Conservation (phyloP, 2,113 vertebrate genomes). For the Perccottus glenii region DNA sequence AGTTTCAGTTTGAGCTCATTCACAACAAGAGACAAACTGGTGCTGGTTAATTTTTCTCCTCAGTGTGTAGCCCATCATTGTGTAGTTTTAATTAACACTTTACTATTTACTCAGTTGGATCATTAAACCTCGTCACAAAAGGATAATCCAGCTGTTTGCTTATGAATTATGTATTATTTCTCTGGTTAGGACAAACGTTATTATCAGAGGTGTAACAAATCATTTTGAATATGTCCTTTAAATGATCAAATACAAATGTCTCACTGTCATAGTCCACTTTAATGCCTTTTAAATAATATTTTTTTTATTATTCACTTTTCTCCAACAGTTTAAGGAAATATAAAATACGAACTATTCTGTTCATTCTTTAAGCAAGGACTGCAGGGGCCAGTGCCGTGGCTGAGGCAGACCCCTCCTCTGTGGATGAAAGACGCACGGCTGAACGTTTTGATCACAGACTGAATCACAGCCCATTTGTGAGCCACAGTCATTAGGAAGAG, state of each 20-base stretch:
- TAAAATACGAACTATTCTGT: not conserved
- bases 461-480: conserved; percentile 68
- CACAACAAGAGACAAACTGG: not conserved
- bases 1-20: too few species aligned
- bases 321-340: too few species aligned
- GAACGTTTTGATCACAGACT: conserved; percentile 53
- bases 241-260: too few species aligned
- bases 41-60: conserved; percentile 61
- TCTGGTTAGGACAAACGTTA: conserved; percentile 65
- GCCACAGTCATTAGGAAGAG: conserved; percentile 68
- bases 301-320: too few species aligned
- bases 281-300: too few species aligned
- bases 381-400: conserved; percentile 13
- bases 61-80: conserved; percentile 75
- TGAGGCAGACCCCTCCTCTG: conserved; percentile 42
- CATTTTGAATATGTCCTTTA: too few species aligned
- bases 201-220: too few species aligned
- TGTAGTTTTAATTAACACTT: conserved; percentile 81
- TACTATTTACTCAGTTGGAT: conserved; percentile 82
- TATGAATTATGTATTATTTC: conserved; percentile 59
- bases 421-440: conserved; percentile 47
- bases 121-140: conserved; percentile 78
- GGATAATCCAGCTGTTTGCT: conserved; percentile 79
- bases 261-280: too few species aligned
- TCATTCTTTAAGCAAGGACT: conserved; percentile 41